Evolutionary conservation across 2,888 invertebrate genomes (phyloP), one percentile per base, ranked within the genome.

Genomic region (Sphecodes monilicornis): DNA sequence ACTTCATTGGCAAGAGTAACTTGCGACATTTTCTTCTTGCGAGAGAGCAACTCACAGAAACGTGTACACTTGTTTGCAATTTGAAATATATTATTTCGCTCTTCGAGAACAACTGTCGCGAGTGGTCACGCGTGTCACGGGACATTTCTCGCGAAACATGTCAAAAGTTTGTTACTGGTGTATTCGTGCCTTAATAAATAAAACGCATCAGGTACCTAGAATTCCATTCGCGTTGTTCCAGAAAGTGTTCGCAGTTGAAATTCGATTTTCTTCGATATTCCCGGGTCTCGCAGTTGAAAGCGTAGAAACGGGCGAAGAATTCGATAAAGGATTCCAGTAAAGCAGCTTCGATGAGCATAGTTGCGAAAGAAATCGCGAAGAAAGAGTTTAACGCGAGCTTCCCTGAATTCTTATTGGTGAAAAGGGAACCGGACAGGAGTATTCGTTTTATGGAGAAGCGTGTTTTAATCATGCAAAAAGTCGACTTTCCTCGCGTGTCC

Each of bases 291-390:
- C 32, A 18, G 29, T 16, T 8, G 18, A 32, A 29, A 29, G 64
- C 5, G 64, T 18, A 32, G 64, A 32, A 32, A 32, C 64, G 64
- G 32, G 64, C 64, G 64, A 18, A 22, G 64, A 32, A 64, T 64
- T 64, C 64, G 64, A 64, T 60, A 60, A 29, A 4, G 50, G n/a
- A 54, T 54, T n/a, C n/a, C n/a, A 10, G n/a, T 60, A 29, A 29
- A 29, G 13, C 57, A 60, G 57, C 57, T 16, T 26, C 60, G 60
- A 29, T n/a, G 60, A 60, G 60, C 29, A 60, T 29, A 60, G 60
- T 60, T 29, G 60, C 60, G 60, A 60, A 60, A 60, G 60, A 60
- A 60, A 60, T 60, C 60, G 60, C 60, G 60, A 16, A 6, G 60
- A 29, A 13, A 0, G 60, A 16, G 29, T 29, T 60, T 29, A 60